Evolutionary conservation across 2,797 vertebrate genomes (phyloP).

Genomic region (Falco columbarius): DNA sequence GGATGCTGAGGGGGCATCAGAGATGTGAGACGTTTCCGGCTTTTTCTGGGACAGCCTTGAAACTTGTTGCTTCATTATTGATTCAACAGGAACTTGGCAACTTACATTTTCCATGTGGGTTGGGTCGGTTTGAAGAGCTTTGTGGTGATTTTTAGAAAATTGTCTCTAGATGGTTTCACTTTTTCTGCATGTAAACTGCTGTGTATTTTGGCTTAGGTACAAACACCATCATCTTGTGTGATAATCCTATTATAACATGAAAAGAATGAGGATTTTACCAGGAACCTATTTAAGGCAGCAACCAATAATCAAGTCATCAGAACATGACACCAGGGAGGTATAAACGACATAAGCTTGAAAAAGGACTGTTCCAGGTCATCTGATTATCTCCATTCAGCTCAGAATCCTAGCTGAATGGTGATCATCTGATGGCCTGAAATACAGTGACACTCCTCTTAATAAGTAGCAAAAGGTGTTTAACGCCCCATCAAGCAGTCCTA

Average conservation of each 20-base stretch:
- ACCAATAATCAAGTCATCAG: neutral
- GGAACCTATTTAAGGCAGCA: neutral
- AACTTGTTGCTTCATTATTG: neutral
- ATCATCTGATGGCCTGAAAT: neutral
- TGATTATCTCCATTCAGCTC: neutral
- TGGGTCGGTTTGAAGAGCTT: neutral
- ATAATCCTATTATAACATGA: neutral
- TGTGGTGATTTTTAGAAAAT: neutral
- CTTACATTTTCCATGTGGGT: neutral
- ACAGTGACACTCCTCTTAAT: neutral
- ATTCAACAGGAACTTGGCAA: neutral
- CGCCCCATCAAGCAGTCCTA: neutral
- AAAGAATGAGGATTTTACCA: neutral
- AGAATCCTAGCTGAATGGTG: neutral
- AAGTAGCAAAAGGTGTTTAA: neutral
- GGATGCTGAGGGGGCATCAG: neutral
- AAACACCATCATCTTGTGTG: neutral
- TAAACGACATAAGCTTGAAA: neutral
- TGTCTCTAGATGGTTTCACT: neutral
- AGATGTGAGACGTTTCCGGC: neutral
- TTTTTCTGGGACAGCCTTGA: neutral
- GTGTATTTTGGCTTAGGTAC: neutral
- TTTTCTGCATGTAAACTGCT: neutral
- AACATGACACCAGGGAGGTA: neutral
- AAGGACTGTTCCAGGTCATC: neutral